Evolutionary conservation across 1,140 invertebrate species (phyloP).

Genomic region (Apis dorsata): DNA sequence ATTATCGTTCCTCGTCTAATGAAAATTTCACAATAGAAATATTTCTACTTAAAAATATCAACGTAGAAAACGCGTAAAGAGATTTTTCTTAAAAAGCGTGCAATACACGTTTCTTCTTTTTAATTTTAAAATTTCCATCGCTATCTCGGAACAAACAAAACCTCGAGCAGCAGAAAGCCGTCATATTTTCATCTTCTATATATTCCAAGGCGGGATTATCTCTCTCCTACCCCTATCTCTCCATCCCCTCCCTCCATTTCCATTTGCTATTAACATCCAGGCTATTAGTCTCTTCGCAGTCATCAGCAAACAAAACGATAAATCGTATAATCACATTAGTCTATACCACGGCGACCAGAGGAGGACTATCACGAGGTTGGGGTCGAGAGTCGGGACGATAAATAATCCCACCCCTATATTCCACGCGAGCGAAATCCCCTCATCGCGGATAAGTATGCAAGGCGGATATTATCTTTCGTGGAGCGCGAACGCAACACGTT

Average conservation of each 20-base stretch:
- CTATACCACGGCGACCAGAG: background rate
- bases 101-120: background rate
- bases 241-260: background rate
- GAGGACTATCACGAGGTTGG: background rate
- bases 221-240: background rate
- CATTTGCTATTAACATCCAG: conserved; percentile 3
- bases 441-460: conserved; percentile 34
- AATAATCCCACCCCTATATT: conserved; percentile 20
- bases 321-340: conserved; percentile 39
- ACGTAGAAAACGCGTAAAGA: background rate
- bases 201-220: background rate
- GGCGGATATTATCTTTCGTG: conserved; percentile 22
- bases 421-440: background rate
- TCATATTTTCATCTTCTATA: background rate
- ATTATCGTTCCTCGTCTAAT: too few relatives aligned
- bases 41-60: background rate
- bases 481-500: background rate
- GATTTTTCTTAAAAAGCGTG: background rate
- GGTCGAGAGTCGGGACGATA: conserved; percentile 11
- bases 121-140: background rate
- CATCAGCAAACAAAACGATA: conserved; percentile 40
- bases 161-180: background rate
- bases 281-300: conserved; percentile 16
- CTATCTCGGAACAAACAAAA: background rate
- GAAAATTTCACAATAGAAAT: background rate